These are phyloP conservation scores for Steromphala cineraria DNA, from an alignment of 2,888 invertebrate species.

Conservation along the genomic window DNA sequence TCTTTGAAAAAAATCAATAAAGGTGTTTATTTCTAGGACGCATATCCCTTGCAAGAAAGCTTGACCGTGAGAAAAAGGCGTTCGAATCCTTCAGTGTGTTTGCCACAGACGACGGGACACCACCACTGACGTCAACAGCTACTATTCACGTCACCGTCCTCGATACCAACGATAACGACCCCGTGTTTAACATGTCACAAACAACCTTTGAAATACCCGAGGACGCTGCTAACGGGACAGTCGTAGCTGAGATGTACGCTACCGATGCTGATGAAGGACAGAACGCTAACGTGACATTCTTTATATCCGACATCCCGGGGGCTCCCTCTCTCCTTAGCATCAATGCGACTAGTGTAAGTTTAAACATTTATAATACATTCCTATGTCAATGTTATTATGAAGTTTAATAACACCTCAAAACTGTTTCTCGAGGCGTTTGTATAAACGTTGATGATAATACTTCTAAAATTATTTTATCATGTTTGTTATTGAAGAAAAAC, in stretches of 20 bases:
- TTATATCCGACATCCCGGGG: conserved; percentile 84
- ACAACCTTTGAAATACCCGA: conserved; percentile 48
- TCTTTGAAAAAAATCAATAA: too few species aligned
- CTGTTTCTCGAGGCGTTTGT: too few species aligned
- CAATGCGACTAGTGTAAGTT: conserved; percentile 2
- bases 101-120: conserved; percentile 59
- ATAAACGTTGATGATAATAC: too few species aligned
- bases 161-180: conserved; percentile 87
- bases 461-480: too few species aligned
- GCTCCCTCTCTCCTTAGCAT: conserved; percentile 28
- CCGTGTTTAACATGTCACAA: conserved; percentile 78
- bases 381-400: too few species aligned
- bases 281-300: conserved; percentile 83
- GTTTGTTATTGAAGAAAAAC: too few species aligned
- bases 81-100: conserved; percentile 49
- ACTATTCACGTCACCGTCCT: conserved; percentile 83
- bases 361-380: too few species aligned
- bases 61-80: conserved; percentile 77
- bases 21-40: conserved; percentile 46
- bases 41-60: conserved; percentile 77
- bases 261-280: conserved; percentile 80
- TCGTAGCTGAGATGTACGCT: conserved; percentile 83
- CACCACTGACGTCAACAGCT: conserved; percentile 74
- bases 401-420: too few species aligned
- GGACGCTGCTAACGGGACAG: conserved; percentile 57